phyloP scores from a whole-genome alignment of 2,888 invertebrate genomes.

The Pheosia tremula region DNA sequence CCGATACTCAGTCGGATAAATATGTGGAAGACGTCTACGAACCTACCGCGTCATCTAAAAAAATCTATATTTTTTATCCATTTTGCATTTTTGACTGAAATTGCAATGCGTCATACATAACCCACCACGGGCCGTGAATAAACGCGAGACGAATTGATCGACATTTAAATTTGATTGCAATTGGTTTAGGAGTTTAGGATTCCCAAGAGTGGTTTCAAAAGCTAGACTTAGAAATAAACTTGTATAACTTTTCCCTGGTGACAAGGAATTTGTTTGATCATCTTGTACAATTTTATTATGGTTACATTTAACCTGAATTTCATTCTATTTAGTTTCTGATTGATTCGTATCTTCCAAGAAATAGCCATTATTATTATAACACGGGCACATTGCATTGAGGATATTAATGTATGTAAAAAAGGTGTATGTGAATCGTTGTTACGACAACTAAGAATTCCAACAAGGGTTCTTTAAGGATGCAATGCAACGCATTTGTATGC shows the following conservation, averaged over 20 bases:
- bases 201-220: constrained; percentile 19
- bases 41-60: constrained; percentile 7
- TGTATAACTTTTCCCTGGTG: background rate
- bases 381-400: background rate
- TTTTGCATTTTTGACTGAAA: constrained; percentile 37
- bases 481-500: constrained; percentile 20
- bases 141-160: constrained; percentile 37
- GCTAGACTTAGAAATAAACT: background rate
- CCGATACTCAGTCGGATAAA: too few species aligned
- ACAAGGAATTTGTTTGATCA: background rate
- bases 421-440: background rate
- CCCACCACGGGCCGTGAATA: constrained; percentile 23
- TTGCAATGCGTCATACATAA: constrained; percentile 23
- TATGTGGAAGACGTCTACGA: too few species aligned
- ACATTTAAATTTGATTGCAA: constrained; percentile 26
- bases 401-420: background rate
- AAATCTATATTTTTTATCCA: constrained; percentile 22
- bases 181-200: constrained; percentile 18
- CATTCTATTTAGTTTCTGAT: too few species aligned
- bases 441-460: constrained; percentile 17
- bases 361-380: background rate
- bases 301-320: too few species aligned
- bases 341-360: too few species aligned
- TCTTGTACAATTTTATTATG: background rate
- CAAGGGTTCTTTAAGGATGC: constrained; percentile 23